These are phyloP conservation scores for Tragelaphus imberbis DNA, from an alignment of 2,113 vertebrate species.

Conservation along the genomic window DNA sequence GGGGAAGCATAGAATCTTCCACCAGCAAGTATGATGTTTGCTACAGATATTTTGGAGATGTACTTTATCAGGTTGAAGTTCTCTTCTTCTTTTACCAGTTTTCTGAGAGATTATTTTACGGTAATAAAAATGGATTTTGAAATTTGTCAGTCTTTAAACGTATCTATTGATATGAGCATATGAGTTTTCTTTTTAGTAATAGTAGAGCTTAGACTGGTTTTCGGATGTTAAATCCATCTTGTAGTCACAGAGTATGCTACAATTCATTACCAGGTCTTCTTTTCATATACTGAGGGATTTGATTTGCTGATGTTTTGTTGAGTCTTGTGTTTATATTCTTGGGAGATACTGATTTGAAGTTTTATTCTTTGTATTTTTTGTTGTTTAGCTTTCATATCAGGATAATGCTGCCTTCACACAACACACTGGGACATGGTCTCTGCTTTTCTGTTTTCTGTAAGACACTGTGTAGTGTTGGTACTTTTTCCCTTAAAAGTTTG, in stretches of 20 bases:
- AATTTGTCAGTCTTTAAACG: neutral
- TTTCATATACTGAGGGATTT: neutral
- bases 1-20: neutral
- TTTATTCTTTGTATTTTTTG: neutral
- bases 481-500: neutral
- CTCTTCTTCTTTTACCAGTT: neutral
- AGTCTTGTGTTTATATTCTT: neutral
- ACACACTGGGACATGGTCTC: neutral
- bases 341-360: neutral
- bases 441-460: neutral
- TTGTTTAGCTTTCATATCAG: neutral
- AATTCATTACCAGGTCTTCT: neutral
- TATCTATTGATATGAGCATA: neutral
- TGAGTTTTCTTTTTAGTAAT: neutral
- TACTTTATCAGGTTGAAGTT: neutral
- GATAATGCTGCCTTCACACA: neutral
- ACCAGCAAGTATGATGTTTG: neutral
- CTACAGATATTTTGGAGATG: neutral
- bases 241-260: neutral
- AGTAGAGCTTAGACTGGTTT: neutral
- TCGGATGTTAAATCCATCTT: neutral
- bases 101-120: neutral
- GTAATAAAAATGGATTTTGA: neutral
- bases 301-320: neutral
- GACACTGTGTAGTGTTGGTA: neutral